phyloP scores from a whole-genome alignment of 1,140 invertebrate genomes.

The Choristoneura fumiferana region DNA sequence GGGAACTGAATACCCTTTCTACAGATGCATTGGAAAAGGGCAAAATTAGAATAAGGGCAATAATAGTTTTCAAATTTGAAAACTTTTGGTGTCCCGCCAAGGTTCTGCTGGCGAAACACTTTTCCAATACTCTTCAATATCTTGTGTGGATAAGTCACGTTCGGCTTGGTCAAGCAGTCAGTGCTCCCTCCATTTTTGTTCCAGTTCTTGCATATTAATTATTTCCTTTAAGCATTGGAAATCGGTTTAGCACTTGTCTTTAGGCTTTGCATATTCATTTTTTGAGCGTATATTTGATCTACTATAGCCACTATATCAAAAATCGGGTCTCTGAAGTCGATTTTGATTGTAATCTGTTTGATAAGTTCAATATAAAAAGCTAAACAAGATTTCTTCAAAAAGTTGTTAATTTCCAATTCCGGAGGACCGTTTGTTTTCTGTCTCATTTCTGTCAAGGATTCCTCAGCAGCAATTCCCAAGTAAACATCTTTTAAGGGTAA shows the following conservation, averaged over 20 bases:
- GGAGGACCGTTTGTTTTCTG: background rate
- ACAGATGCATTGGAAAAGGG: slow-evolving; percentile 9
- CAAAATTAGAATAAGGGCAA: slow-evolving; percentile 1
- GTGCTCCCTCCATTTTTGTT: slow-evolving; percentile 26
- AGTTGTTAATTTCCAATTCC: slow-evolving; percentile 5
- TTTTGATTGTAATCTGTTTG: slow-evolving; percentile 27
- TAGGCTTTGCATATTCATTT: slow-evolving; percentile 17
- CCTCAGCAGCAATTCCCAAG: slow-evolving; percentile 3
- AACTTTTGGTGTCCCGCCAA: slow-evolving; percentile 11
- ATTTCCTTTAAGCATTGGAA: slow-evolving; percentile 19
- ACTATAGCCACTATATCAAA: slow-evolving; percentile 25
- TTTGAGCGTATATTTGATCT: slow-evolving; percentile 22
- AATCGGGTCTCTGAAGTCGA: slow-evolving; percentile 26
- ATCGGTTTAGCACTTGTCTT: slow-evolving; percentile 20
- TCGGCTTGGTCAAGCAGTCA: slow-evolving; percentile 21
- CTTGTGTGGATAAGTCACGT: slow-evolving; percentile 11
- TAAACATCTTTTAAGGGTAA: slow-evolving; percentile 4
- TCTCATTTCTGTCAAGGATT: slow-evolving; percentile 9
- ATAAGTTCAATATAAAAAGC: slow-evolving; percentile 27
- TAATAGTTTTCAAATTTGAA: slow-evolving; percentile 21
- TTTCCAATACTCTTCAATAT: slow-evolving; percentile 22
- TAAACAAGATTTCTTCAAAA: slow-evolving; percentile 20
- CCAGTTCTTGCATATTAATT: background rate
- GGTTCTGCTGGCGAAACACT: slow-evolving; percentile 22
- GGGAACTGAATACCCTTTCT: background rate